Base-by-base conservation (phyloP, 2,888 invertebrate genomes). In the Lochmaea crataegi region DNA sequence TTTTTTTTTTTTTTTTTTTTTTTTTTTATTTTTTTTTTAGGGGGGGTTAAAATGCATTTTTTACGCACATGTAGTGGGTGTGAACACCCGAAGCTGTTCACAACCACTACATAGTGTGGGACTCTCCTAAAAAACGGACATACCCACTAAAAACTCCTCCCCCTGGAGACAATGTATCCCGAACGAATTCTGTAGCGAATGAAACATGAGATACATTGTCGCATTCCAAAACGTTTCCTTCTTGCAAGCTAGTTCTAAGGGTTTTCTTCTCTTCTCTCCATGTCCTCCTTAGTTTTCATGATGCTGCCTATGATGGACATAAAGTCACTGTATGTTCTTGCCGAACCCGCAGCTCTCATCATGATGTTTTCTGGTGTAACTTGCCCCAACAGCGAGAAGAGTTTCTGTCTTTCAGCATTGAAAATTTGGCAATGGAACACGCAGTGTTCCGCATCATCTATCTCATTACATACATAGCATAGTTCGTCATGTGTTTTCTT, bases 361-460 rank as follows among this genome's bases (percentile, higher is more conserved):
- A 56, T 56, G 26, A 56, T 18, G 18, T 57, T 18, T 22, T 22
- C 10, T 22, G 22, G 22, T 11, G 12, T 56, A 11, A 16, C 16
- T 1, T 56, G 22, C 10, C 56, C 56, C 18, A 56, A 11, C 56
- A 22, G 18, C 5, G 18, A 6, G 5, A 18, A 22, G 0, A 57
- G 22, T 22, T 57, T 18, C 18, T 57, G 56, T 22, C 56, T 57
- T 57, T 57, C 56, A 16, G 56, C 22, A 7, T 0, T 18, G 22
- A 57, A 57, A 2, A 57, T 0, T 7, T 57, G 18, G 22, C 56
- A 57, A 1, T 11, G 7, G 22, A 57, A 57, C 1, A 57, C 22
- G 22, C 56, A 57, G 22, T 57, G 56, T 18, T 57, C 56, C 22
- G 56, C 56, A 11, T 57, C 56, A 9, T 57, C 56, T 18, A 18